Base-by-base conservation (phyloP, 2,888 invertebrate species). In the Lacanobia wlatinum region DNA sequence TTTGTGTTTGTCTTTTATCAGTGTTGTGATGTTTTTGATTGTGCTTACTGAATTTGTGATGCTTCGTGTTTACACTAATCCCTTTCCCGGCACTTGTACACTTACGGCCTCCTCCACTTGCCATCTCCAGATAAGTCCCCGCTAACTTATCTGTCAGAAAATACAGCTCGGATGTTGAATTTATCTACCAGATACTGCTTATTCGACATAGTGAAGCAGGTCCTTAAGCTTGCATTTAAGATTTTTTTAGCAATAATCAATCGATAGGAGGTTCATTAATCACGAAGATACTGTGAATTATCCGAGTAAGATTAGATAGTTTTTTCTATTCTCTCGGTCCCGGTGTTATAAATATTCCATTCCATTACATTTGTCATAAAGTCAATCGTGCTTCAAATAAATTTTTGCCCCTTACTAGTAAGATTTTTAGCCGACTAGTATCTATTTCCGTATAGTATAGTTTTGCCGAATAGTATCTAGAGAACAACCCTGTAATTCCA, bases 1-100 rank as follows among this genome's bases (percentile, higher is more conserved):
- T 78, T 10, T 73, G 50, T 16, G 18, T 67, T 72, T 10, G 34
- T 56, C 55, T 38, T 72, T 40, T 34, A 43, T 59, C 10, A 65
- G 46, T 76, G 70, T 76, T 76, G 65, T 80, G 23, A 58, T 52
- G 62, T 76, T 38, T 67, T 73, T 77, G 73, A 69, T 63, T 66
- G 56, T 55, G 38, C 64, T 58, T 59, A 21, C 48, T 48, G n/a
- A 55, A 48, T 56, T 56, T 43, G 52, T 70, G 48, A 76, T 62
- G 76, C 70, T 81, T 81, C 18, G 23, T 76, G 38, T 46, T 62
- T 16, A 8, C 1, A 55, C 14, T 58, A 63, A 70, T 40, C 56
- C 18, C 59, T 12, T 34, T 68, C 64, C 69, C 28, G 50, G 62
- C 53, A 55, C 59, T 66, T 23, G 48, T 53, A 23, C n/a, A 52